Evolutionary conservation across 1,140 invertebrate species (phyloP), one percentile per base, ranked within the genome.

Genomic region (Temnothorax nylanderi): DNA sequence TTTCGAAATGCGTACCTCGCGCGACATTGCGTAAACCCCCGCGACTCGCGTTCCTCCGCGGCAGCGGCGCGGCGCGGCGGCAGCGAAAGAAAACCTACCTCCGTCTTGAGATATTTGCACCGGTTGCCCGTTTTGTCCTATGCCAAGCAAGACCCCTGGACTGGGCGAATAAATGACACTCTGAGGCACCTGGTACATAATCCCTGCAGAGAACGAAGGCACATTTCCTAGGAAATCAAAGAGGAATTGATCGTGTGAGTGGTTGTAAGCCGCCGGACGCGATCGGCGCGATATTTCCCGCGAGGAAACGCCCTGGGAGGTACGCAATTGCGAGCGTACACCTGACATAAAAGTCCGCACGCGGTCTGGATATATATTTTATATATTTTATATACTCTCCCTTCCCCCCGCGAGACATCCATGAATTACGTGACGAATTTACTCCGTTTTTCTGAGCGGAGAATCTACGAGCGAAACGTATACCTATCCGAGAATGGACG

Each of bases 141-240:
- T 95, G 78, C 94, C 94, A 72, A 95, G 91, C 76, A 95, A 91
- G 80, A 95, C 94, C 32, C 94, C 94, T 60, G 94, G 92, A 92
- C 93, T 94, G 7, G 94, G 93, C 62, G 94, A 95, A 89, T 95
- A 95, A 89, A 95, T 94, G 26, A 95, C 94, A 74, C 91, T 95
- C 85, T 95, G 94, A 10, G 94, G 94, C 94, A 95, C 95, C 88
- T 95, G 94, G 77, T 95, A 95, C 93, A 95, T 95, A 87, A 95
- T 94, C 72, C 94, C 94, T 88, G 91, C 80, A 51, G 90, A 94
- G 87, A 93, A 93, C 37, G 88, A 92, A 85, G 89, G 75, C 84
- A 92, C 86, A 88, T 90, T 89, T 85, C 87, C 90, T 92, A 81
- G 58, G 69, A 90, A 90, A 71, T 76, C 26, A 74, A 86, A 90